Evolutionary conservation across 1,140 invertebrate species (phyloP).

Genomic region (Leptonema lineaticorne): DNA sequence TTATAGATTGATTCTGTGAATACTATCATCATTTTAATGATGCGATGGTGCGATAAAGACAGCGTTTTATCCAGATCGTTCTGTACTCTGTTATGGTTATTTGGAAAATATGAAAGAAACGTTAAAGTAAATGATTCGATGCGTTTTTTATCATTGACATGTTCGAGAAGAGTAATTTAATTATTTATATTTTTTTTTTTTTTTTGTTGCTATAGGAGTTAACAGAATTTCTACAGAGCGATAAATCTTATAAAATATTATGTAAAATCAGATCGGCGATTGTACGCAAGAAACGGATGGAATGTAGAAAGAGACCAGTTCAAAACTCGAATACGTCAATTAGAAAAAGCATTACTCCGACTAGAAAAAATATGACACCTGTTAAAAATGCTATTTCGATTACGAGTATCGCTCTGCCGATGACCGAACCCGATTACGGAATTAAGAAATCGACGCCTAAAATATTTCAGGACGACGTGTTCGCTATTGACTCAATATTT

Average conservation of each 20-base stretch:
- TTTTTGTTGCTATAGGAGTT: slow-evolving; percentile 54
- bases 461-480: slow-evolving; percentile 51
- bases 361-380: slow-evolving; percentile 45
- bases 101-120: slow-evolving; percentile 58
- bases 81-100: slow-evolving; percentile 65
- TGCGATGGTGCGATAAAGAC: slow-evolving; percentile 65
- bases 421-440: slow-evolving; percentile 52
- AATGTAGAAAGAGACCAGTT: slow-evolving; percentile 38
- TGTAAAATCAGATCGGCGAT: slow-evolving; percentile 48
- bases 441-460: slow-evolving; percentile 47
- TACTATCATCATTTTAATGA: slow-evolving; percentile 56
- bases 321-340: slow-evolving; percentile 40
- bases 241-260: slow-evolving; percentile 52
- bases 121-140: slow-evolving; percentile 49
- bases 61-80: slow-evolving; percentile 60
- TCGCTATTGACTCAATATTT: slow-evolving; percentile 52
- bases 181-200: slow-evolving; percentile 20
- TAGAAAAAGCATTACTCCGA: slow-evolving; percentile 42
- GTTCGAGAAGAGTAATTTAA: neutral
- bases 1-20: slow-evolving; percentile 52
- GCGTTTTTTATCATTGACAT: neutral
- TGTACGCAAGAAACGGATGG: slow-evolving; percentile 50
- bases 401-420: slow-evolving; percentile 43
- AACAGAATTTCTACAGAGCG: slow-evolving; percentile 45
- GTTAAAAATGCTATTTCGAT: slow-evolving; percentile 39